Evolutionary conservation across 2,888 invertebrate species (phyloP).

Genomic region (Coleophora flavipennella): DNA sequence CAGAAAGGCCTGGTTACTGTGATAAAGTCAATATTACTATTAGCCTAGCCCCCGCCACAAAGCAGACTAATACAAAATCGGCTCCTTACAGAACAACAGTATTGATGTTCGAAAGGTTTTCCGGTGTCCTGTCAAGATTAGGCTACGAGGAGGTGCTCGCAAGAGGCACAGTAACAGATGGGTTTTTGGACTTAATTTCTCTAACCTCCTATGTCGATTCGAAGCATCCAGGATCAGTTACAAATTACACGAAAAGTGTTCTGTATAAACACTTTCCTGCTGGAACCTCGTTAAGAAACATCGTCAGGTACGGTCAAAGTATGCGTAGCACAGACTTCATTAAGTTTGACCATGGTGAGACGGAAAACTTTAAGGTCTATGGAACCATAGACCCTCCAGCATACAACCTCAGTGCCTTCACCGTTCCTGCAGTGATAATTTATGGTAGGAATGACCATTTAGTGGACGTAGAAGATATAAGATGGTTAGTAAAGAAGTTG

Average conservation of each 20-base stretch:
- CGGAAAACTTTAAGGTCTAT: slow-evolving; percentile 33
- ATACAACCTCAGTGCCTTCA: slow-evolving; percentile 38
- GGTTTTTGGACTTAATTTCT: slow-evolving; percentile 38
- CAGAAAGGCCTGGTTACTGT: slow-evolving; percentile 76
- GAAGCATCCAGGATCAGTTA: slow-evolving; percentile 38
- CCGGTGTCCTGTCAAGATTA: slow-evolving; percentile 18
- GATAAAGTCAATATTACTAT: slow-evolving; percentile 74
- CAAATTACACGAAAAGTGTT: slow-evolving; percentile 26
- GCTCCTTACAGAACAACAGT: slow-evolving; percentile 20
- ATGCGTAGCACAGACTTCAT: slow-evolving; percentile 27
- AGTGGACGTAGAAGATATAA: slow-evolving; percentile 72
- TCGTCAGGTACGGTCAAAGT: slow-evolving; percentile 46
- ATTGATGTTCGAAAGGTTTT: slow-evolving; percentile 17
- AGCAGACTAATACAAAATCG: slow-evolving; percentile 54
- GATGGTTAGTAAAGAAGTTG: slow-evolving; percentile 61
- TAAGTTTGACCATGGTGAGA: slow-evolving; percentile 44
- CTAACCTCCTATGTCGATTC: slow-evolving; percentile 27
- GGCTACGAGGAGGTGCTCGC: slow-evolving; percentile 37
- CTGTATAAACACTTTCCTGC: slow-evolving; percentile 43
- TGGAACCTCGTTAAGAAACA: slow-evolving; percentile 38
- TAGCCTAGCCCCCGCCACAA: slow-evolving; percentile 75
- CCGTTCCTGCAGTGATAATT: slow-evolving; percentile 34
- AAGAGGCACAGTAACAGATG: slow-evolving; percentile 33
- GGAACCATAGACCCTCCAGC: slow-evolving; percentile 32
- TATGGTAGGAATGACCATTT: slow-evolving; percentile 67